Base-by-base conservation (phyloP, 1,140 invertebrate species). In the Leptoteleia sp. region DNA sequence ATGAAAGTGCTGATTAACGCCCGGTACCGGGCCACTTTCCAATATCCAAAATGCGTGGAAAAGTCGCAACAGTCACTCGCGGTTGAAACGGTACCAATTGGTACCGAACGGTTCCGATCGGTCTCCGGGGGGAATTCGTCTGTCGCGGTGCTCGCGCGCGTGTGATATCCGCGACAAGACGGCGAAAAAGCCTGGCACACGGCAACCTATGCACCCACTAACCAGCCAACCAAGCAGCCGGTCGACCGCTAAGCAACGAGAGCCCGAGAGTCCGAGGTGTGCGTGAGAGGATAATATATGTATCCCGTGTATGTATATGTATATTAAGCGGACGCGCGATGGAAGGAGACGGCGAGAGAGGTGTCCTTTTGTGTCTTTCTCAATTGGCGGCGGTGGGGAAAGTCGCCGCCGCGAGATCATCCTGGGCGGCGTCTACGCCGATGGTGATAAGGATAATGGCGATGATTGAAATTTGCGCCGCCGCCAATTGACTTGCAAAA, bases 151-250 rank as follows among this genome's bases (percentile, higher is more conserved):
- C 55, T 55, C 33, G 33, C 68, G 61, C 75, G 75, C 47, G 75
- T 71, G 61, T 67, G 75, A 72, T 78, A 68, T 67, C 68, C 52
- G 67, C 52, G 31, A 67, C 64, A 75, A 54, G 47, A 75, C 67
- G 54, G 42, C 54, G 75, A 80, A 78, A 72, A 80, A 80, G 59
- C 61, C 65, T 43, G 61, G 59, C 70, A 77, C 54, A 75, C 81
- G 76, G 72, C 78, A 82, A 85, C 83, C 81, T 85, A 84, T 82
- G 83, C 83, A 85, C 81, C 82, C 85, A 88, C 87, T 84, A 87
- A 83, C 81, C 79, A 81, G 83, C 81, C 62, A 83, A 71, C 48
- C 64, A 54, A 61, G 45, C 67, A 61, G 55, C 47, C 70, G 68
- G 37, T 17, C 67, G 76, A 64, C 57, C 62, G 73, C 67, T 75